These are phyloP conservation scores for Muschampia plurimacula DNA, from an alignment of 2,888 invertebrate genomes.

Conservation along the genomic window DNA sequence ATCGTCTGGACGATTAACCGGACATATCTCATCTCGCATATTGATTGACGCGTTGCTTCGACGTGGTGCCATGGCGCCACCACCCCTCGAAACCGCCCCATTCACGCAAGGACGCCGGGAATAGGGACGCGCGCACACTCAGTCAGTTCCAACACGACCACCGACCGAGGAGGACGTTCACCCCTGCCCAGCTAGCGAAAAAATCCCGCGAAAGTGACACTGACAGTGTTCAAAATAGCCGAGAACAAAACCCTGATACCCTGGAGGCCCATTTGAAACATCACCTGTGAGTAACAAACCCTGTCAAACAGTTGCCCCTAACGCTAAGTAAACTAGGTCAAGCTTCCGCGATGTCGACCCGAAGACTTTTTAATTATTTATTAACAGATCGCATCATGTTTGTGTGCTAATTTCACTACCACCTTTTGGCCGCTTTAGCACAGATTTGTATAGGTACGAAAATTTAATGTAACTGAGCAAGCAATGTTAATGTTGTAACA, in stretches of 20 bases:
- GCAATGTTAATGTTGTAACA: conserved; percentile 1
- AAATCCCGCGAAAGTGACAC: conserved; percentile 63
- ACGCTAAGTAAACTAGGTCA: conserved; percentile 70
- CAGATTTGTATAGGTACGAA: not conserved
- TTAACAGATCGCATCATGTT: conserved; percentile 68
- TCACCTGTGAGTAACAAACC: conserved; percentile 69
- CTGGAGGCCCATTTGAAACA: conserved; percentile 73
- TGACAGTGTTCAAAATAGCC: conserved; percentile 51
- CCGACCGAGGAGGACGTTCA: conserved; percentile 67
- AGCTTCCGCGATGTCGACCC: conserved; percentile 75
- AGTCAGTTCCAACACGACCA: conserved; percentile 73
- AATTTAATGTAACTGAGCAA: conserved; percentile 1
- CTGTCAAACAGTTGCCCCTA: conserved; percentile 40
- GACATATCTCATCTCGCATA: conserved; percentile 78
- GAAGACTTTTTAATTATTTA: conserved; percentile 69
- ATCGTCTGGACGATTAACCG: conserved; percentile 59
- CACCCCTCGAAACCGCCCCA: conserved; percentile 81
- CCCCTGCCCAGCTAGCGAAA: conserved; percentile 49
- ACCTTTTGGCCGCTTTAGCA: conserved; percentile 16
- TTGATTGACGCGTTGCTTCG: conserved; percentile 82
- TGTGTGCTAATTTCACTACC: conserved; percentile 48
- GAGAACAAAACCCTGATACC: conserved; percentile 55
- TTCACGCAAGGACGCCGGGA: conserved; percentile 81
- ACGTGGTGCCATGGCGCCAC: conserved; percentile 77
- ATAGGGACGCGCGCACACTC: conserved; percentile 80